phyloP scores from a whole-genome alignment of 2,888 invertebrate genomes.

The Syritta pipiens region DNA sequence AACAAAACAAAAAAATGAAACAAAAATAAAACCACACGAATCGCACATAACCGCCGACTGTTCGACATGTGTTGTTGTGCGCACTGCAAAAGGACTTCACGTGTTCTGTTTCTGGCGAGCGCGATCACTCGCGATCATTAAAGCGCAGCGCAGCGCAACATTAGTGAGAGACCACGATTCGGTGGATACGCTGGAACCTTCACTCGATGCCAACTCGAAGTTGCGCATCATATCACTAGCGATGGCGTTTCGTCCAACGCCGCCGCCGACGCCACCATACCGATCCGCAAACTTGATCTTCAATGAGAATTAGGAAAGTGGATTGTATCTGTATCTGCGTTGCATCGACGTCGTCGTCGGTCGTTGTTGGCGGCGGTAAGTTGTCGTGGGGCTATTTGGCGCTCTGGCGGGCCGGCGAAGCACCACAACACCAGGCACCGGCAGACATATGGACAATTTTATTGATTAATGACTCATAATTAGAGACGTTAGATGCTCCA shows the following conservation, averaged over 20 bases:
- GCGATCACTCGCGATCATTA: conserved; percentile 58
- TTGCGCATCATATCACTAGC: conserved; percentile 57
- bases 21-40: conserved; percentile 36
- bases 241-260: conserved; percentile 35
- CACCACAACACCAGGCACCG: conserved; percentile 18
- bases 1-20: neutral
- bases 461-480: conserved; percentile 80
- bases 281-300: conserved; percentile 65
- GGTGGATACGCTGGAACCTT: conserved; percentile 49
- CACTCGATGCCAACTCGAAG: conserved; percentile 50
- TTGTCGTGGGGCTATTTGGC: conserved; percentile 10
- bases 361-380: neutral
- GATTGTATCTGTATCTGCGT: conserved; percentile 18
- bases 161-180: conserved; percentile 65
- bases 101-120: no score
- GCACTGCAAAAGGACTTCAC: conserved; percentile 62
- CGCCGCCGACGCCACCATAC: conserved; percentile 8
- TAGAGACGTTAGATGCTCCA: conserved; percentile 78
- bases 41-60: conserved; percentile 35
- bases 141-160: conserved; percentile 62
- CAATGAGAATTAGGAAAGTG: conserved; percentile 66
- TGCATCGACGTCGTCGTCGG: neutral
- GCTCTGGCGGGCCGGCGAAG: neutral
- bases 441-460: conserved; percentile 75
- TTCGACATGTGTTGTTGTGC: neutral